Base-by-base conservation (phyloP, 2,797 vertebrate genomes). In the Neosilurus mollespiculum region DNA sequence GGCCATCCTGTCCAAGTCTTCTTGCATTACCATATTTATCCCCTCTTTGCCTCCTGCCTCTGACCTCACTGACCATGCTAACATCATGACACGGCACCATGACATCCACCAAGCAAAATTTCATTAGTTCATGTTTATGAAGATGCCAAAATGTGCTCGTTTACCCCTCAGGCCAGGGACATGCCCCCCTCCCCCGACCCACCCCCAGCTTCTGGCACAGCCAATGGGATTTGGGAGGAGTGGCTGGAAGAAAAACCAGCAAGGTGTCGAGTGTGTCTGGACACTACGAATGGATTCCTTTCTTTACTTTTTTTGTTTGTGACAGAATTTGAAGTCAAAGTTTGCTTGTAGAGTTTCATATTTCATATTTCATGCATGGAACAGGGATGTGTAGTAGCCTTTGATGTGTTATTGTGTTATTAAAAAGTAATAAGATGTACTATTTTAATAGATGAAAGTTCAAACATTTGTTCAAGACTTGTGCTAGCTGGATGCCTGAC, bases 111-210 rank as follows among this genome's bases (percentile, higher is more conserved):
- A 30, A 85, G 86, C 79, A 84, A 82, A 70, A 77, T 62, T 86
- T 89, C 88, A 92, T 94, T 93, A 94, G 78, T 88, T 92, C 91
- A 92, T 92, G 88, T 87, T 37, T 87, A 86, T 92, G 92, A 92
- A 88, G 93, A 94, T 20, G 87, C 81, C 88, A 87, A 93, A 93
- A 93, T 18, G 62, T 30, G 93, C 93, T 93, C 90, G 51, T 71
- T 77, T 64, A 61, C 79, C 15, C 18, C 86, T 1, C 53, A 37
- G 85, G 82, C 84, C 72, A 72, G 30, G 77, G 77, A 64, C 61
- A 26, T 51, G 58, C 59, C 64, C n/a, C 30, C 30, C 30, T 30
- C 30, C 30, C 2, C 30, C 30, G 1, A 30, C 30, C 30, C 30
- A 30, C 81, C 85, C 86, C 82, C 53, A 26, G 75, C 37, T 62